Conservation (phyloP, 1,140 invertebrate species). For the Ephestia elutella region DNA sequence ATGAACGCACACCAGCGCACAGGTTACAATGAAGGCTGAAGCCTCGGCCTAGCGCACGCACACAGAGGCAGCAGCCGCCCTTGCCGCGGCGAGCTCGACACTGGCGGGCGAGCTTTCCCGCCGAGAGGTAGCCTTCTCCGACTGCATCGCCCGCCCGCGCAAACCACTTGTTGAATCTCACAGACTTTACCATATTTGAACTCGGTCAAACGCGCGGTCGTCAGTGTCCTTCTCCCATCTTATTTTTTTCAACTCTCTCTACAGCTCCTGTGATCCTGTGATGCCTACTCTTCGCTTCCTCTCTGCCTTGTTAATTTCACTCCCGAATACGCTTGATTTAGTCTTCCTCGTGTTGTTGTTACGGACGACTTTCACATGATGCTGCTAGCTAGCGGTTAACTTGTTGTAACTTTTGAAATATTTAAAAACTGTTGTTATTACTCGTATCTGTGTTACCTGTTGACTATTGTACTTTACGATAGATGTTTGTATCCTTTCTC, state of each 20-base stretch:
- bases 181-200: conserved; percentile 48
- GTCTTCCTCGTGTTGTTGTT: conserved; percentile 63
- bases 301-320: conserved; percentile 38
- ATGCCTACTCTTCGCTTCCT: conserved; percentile 57
- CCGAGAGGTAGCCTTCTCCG: conserved; percentile 42
- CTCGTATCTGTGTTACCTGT: conserved; percentile 70
- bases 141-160: conserved; percentile 49
- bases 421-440: conserved; percentile 64
- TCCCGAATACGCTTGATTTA: conserved; percentile 47
- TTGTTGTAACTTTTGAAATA: conserved; percentile 67
- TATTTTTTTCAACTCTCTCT: conserved; percentile 18
- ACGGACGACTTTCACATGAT: conserved; percentile 49
- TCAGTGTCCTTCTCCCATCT: conserved; percentile 12
- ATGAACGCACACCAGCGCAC: conserved; percentile 21
- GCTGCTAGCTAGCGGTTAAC: conserved; percentile 37
- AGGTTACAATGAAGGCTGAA: conserved; percentile 24
- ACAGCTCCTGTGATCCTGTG: conserved; percentile 35
- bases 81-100: conserved; percentile 36
- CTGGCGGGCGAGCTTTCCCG: conserved; percentile 62
- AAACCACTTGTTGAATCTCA: conserved; percentile 68
- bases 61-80: conserved; percentile 27
- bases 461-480: conserved; percentile 61
- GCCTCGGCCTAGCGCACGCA: conserved; percentile 34
- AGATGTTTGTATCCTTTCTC: conserved; percentile 44
- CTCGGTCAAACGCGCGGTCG: conserved; percentile 37